phyloP scores from a whole-genome alignment of 2,888 invertebrate species.

The Isoperla grammatica region DNA sequence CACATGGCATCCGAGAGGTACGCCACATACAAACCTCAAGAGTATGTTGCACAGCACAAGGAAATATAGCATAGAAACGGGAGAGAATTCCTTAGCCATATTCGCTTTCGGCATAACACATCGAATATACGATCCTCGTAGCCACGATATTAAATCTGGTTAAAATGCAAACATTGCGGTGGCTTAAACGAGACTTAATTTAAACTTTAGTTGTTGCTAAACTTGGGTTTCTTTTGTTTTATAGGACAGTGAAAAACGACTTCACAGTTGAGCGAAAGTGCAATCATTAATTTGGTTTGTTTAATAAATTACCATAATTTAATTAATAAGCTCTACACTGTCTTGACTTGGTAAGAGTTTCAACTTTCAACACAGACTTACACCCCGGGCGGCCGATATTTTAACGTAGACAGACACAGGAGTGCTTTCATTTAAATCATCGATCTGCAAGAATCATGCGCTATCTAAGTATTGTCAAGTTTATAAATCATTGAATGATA shows the following conservation, averaged over 20 bases:
- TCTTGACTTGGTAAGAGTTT: conserved; percentile 4
- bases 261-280: not conserved
- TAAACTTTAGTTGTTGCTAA: conserved; percentile 4
- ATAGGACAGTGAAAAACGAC: conserved; percentile 15
- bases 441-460: too few relatives aligned
- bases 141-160: not conserved
- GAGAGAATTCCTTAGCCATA: too few relatives aligned
- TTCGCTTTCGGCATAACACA: too few relatives aligned
- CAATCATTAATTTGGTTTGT: conserved; percentile 15
- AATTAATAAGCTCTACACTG: conserved; percentile 10
- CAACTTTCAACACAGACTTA: not conserved
- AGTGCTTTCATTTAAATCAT: too few relatives aligned
- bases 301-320: conserved; percentile 19
- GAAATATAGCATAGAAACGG: not conserved
- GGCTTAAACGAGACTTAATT: not conserved
- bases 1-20: too few relatives aligned
- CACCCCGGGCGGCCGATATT: not conserved
- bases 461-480: too few relatives aligned
- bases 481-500: too few relatives aligned
- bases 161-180: conserved; percentile 3
- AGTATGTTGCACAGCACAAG: not conserved
- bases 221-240: not conserved
- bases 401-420: too few relatives aligned
- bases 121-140: too few relatives aligned
- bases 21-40: not conserved